These are phyloP conservation scores for Lerema accius DNA, from an alignment of 1,140 invertebrate species.

Conservation along the genomic window DNA sequence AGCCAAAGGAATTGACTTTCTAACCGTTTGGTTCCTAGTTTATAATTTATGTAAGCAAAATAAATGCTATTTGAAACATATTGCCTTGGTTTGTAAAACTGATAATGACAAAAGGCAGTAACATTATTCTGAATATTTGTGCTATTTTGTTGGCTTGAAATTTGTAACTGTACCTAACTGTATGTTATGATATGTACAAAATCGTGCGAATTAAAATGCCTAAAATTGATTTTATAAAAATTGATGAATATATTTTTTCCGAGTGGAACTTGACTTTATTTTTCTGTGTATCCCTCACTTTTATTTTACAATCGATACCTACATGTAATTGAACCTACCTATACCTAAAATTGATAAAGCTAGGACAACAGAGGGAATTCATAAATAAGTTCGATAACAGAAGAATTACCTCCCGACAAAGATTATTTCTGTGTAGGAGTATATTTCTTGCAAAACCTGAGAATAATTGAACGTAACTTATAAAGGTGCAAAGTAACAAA, in stretches of 20 bases:
- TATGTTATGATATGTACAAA: slow-evolving; percentile 70
- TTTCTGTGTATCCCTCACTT: neutral
- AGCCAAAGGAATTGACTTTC: slow-evolving; percentile 26
- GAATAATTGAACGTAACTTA: no score
- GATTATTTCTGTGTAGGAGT: no score
- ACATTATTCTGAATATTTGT: slow-evolving; percentile 29
- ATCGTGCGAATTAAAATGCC: slow-evolving; percentile 75
- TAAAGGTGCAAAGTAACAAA: no score
- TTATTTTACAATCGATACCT: no score
- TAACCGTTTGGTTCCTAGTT: slow-evolving; percentile 22
- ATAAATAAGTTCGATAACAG: no score
- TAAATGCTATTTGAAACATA: neutral
- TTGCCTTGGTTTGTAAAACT: slow-evolving; percentile 33
- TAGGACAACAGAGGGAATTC: no score
- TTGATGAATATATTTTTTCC: slow-evolving; percentile 80
- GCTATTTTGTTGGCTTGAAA: slow-evolving; percentile 39
- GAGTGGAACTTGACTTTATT: slow-evolving; percentile 72
- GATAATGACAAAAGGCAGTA: neutral
- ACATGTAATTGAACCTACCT: neutral
- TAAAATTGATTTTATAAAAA: slow-evolving; percentile 82
- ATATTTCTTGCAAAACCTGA: no score
- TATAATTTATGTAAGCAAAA: slow-evolving; percentile 11
- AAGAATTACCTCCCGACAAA: no score
- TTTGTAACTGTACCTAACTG: slow-evolving; percentile 22
- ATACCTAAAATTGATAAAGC: no score